Evolutionary conservation across 2,113 vertebrate genomes (phyloP).

Genomic region (Nanorana parkeri): DNA sequence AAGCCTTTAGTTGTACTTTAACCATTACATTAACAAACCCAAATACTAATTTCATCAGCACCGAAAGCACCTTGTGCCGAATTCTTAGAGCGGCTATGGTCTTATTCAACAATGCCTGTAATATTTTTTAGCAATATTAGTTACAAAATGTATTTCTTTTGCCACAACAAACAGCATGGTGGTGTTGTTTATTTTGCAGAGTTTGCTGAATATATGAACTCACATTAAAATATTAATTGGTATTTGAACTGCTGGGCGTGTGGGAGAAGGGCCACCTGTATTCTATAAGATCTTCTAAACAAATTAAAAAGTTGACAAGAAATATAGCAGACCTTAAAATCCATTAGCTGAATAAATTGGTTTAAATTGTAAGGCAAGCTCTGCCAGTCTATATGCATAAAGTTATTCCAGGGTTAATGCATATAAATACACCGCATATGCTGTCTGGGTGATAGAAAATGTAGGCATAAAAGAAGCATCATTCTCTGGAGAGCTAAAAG

Average conservation of each 20-base stretch:
- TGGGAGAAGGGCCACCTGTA: neutral
- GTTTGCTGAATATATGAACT: too few species aligned
- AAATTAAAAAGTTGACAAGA: conserved; percentile 11
- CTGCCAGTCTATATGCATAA: neutral
- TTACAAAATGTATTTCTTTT: too few species aligned
- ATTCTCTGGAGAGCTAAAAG: neutral
- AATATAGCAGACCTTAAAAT: conserved; percentile 14
- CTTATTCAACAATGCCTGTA: too few species aligned
- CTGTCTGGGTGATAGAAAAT: neutral
- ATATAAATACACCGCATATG: neutral
- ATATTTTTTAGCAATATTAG: too few species aligned
- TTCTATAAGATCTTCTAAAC: conserved; percentile 10
- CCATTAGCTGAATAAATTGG: conserved; percentile 36
- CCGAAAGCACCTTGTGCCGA: too few species aligned
- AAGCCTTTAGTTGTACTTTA: too few species aligned
- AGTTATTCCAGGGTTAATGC: neutral
- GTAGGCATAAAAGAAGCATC: neutral
- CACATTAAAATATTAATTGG: too few species aligned
- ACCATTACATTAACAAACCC: too few species aligned
- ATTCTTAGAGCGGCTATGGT: too few species aligned
- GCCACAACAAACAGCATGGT: too few species aligned
- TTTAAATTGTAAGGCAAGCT: conserved; percentile 6
- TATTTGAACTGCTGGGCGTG: neutral
- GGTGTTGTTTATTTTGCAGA: too few species aligned
- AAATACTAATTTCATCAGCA: too few species aligned